Conservation (phyloP, 2,888 invertebrate genomes). For the Muscina levida region DNA sequence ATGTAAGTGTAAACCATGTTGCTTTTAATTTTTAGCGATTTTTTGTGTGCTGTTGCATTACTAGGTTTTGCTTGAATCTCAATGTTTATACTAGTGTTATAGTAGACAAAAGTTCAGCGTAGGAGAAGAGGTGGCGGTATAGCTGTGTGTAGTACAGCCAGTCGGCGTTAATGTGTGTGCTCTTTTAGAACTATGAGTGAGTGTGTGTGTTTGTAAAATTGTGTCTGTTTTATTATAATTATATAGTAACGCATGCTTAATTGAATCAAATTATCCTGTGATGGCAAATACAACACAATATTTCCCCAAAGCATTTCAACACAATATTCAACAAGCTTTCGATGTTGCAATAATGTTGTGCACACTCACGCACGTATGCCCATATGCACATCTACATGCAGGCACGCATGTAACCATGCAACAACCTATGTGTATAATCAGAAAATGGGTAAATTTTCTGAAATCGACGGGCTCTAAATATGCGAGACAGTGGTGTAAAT, state of each 20-base stretch:
- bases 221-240: slow-evolving; percentile 62
- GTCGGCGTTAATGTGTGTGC: too few relatives aligned
- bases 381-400: slow-evolving; percentile 11
- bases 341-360: slow-evolving; percentile 10
- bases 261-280: slow-evolving; percentile 68
- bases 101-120: too few relatives aligned
- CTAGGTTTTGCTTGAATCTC: neutral
- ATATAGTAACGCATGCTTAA: slow-evolving; percentile 68
- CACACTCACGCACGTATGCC: neutral
- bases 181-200: slow-evolving; percentile 12
- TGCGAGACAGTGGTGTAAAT: too few relatives aligned
- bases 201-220: slow-evolving; percentile 47
- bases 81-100: too few relatives aligned
- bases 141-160: too few relatives aligned
- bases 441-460: too few relatives aligned
- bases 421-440: too few relatives aligned
- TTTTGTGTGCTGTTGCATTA: slow-evolving; percentile 16
- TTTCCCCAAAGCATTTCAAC: slow-evolving; percentile 70
- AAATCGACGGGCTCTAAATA: too few relatives aligned
- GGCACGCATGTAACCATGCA: neutral
- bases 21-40: slow-evolving; percentile 6
- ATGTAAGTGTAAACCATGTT: neutral
- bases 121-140: too few relatives aligned
- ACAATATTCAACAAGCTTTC: slow-evolving; percentile 53
- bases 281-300: slow-evolving; percentile 53